Percentiles rank a stretch among this genome's conserved stretches.
These are phyloP conservation scores for Cheilosia urbana DNA, from an alignment of 2,888 invertebrate genomes.

Conservation along the genomic window DNA sequence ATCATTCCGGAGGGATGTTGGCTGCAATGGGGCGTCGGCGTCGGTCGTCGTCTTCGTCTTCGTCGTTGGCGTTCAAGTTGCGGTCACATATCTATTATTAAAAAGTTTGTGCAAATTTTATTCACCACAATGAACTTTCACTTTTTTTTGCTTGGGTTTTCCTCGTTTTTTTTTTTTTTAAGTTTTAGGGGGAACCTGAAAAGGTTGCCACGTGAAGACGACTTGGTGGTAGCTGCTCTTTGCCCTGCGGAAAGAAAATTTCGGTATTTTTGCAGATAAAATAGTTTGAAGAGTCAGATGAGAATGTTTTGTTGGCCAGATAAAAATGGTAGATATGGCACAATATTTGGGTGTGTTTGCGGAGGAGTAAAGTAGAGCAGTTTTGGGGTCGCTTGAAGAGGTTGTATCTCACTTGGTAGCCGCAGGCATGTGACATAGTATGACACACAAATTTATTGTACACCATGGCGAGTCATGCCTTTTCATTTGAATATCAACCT, in stretches of 20 bases:
- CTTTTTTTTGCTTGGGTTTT: constrained; percentile 7
- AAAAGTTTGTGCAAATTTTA: constrained; percentile 46
- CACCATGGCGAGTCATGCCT: not conserved
- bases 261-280: constrained; percentile 43
- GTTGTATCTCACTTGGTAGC: constrained; percentile 7
- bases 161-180: not conserved
- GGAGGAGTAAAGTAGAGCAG: not conserved
- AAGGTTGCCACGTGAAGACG: constrained; percentile 1
- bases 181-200: not conserved
- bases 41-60: too few species aligned
- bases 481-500: too few species aligned
- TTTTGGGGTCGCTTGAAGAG: not conserved
- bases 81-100: constrained; percentile 53
- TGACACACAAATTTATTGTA: not conserved
- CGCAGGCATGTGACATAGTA: constrained; percentile 2
- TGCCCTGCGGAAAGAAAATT: constrained; percentile 29
- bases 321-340: constrained; percentile 34
- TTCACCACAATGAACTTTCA: constrained; percentile 53
- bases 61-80: constrained; percentile 23
- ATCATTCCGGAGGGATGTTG: constrained; percentile 8
- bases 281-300: constrained; percentile 56
- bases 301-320: constrained; percentile 42
- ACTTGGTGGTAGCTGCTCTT: constrained; percentile 20
- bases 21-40: not conserved
- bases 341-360: constrained; percentile 8